phyloP scores from a whole-genome alignment of 23 tunicate species.

The Styela plicata region DNA sequence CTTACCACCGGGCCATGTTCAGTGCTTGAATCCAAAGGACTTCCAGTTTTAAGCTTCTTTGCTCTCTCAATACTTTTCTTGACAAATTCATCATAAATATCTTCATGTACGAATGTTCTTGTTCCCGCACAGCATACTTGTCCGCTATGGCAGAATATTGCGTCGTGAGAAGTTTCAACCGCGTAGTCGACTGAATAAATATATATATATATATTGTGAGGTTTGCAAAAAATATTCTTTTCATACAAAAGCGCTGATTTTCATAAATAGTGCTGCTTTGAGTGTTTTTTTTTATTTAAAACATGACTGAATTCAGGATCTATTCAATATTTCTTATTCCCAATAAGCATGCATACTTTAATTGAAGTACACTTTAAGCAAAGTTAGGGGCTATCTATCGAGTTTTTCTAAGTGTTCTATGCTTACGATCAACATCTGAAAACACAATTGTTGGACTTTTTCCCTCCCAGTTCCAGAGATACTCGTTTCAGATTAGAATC shows the following conservation, averaged over 20 bases:
- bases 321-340: background rate
- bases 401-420: too few relatives aligned
- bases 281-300: background rate
- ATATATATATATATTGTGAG: too few relatives aligned
- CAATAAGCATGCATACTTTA: too few relatives aligned
- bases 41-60: slow-evolving; percentile 26
- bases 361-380: too few relatives aligned
- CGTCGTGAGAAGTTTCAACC: slow-evolving; percentile 37
- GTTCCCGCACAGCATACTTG: slow-evolving; percentile 60
- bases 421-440: slow-evolving; percentile 47
- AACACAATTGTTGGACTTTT: slow-evolving; percentile 53
- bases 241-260: too few relatives aligned
- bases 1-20: slow-evolving; percentile 55
- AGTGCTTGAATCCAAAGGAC: slow-evolving; percentile 12
- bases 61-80: slow-evolving; percentile 37
- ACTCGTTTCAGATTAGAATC: slow-evolving; percentile 53
- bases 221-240: too few relatives aligned
- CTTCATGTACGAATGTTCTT: slow-evolving; percentile 53
- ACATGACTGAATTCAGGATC: too few relatives aligned
- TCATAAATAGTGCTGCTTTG: too few relatives aligned
- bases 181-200: slow-evolving; percentile 49
- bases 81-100: slow-evolving; percentile 63
- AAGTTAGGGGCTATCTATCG: too few relatives aligned
- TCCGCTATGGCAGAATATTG: slow-evolving; percentile 43
- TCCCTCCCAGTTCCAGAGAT: slow-evolving; percentile 48